These are phyloP conservation scores for Ophion ellenae DNA, from an alignment of 2,888 invertebrate species.

Conservation along the genomic window DNA sequence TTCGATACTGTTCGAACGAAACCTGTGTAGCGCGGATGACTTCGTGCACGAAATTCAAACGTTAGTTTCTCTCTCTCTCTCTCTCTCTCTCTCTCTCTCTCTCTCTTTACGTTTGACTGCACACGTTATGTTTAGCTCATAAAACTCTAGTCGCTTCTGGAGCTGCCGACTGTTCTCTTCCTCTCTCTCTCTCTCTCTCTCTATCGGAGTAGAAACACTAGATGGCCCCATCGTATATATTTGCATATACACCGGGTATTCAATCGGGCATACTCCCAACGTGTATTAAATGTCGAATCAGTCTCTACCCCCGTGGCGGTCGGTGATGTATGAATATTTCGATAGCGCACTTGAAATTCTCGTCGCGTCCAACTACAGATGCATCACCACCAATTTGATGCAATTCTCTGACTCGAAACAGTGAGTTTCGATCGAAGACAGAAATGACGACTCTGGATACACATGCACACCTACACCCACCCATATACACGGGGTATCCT, in stretches of 20 bases:
- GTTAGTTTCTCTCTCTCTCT: slow-evolving; percentile 13
- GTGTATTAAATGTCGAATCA: slow-evolving; percentile 65
- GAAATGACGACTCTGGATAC: neutral
- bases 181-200: neutral
- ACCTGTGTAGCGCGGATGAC: slow-evolving; percentile 36
- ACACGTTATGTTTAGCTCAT: slow-evolving; percentile 62
- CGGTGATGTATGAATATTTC: slow-evolving; percentile 25
- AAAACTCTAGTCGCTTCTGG: slow-evolving; percentile 52
- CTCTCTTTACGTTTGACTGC: slow-evolving; percentile 8
- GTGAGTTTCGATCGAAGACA: slow-evolving; percentile 11
- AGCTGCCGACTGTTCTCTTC: neutral
- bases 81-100: slow-evolving; percentile 1
- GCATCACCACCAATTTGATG: slow-evolving; percentile 30
- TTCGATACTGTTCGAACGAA: slow-evolving; percentile 42
- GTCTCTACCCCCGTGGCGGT: slow-evolving; percentile 38
- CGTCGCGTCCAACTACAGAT: slow-evolving; percentile 30
- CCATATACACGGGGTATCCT: neutral
- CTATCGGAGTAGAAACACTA: slow-evolving; percentile 4
- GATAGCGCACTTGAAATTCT: slow-evolving; percentile 55
- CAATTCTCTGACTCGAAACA: slow-evolving; percentile 41
- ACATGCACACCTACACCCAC: neutral
- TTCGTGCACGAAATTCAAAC: slow-evolving; percentile 64
- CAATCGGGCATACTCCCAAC: slow-evolving; percentile 61
- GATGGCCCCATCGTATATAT: slow-evolving; percentile 33
- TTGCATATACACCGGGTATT: slow-evolving; percentile 63